These are phyloP conservation scores for Beris chalybata DNA, from an alignment of 2,888 invertebrate genomes.

Conservation along the genomic window DNA sequence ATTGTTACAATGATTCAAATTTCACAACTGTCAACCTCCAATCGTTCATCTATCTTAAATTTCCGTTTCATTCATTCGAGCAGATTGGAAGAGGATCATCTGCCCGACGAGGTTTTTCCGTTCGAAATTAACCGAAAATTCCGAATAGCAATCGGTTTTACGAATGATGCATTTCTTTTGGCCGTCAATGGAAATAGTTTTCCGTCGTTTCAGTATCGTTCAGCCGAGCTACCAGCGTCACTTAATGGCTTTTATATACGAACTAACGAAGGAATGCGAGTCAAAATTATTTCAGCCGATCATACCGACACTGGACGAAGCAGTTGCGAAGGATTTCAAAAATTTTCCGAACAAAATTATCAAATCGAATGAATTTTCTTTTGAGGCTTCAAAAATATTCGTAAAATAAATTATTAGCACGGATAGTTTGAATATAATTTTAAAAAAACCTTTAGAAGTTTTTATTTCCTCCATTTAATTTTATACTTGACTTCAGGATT, in stretches of 20 bases:
- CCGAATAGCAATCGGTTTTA: slow-evolving; percentile 3
- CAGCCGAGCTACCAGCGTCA: not conserved
- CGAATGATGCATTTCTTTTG: not conserved
- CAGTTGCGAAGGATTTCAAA: not conserved
- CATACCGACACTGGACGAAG: not conserved
- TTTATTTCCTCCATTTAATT: no score
- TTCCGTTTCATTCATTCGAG: not conserved
- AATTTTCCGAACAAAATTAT: not conserved
- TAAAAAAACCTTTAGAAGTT: no score
- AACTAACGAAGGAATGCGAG: not conserved
- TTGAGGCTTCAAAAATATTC: not conserved
- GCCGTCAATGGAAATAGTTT: not conserved
- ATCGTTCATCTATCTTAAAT: not conserved
- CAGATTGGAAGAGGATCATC: not conserved
- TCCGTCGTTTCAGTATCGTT: slow-evolving; percentile 2
- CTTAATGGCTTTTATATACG: slow-evolving; percentile 4
- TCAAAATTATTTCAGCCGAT: slow-evolving; percentile 1
- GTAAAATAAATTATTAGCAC: no score
- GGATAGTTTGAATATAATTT: no score
- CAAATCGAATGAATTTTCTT: not conserved
- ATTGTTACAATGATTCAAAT: not conserved
- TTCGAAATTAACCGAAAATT: slow-evolving; percentile 6
- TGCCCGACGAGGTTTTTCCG: not conserved
- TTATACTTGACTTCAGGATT: no score
- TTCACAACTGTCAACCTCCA: not conserved